Evolutionary conservation across 2,888 invertebrate species (phyloP).

Genomic region (Coleophora flavipennella): DNA sequence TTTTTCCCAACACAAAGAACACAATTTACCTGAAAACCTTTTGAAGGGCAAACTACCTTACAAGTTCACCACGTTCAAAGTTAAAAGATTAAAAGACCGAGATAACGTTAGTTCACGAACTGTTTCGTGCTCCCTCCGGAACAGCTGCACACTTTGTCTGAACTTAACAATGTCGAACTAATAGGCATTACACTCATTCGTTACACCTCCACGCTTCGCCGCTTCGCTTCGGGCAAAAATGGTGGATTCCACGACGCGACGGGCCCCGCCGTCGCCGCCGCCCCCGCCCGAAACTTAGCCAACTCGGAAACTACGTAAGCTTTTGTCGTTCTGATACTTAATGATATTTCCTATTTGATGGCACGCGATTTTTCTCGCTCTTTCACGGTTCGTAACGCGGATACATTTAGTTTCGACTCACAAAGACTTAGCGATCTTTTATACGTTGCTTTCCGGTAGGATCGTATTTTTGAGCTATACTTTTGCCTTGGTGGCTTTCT

Average conservation of each 20-base stretch:
- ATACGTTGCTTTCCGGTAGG: too few species aligned
- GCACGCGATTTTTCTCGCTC: neutral
- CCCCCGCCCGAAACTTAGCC: too few species aligned
- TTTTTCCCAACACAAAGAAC: too few species aligned
- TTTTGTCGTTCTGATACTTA: constrained; percentile 14
- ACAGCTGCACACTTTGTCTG: constrained; percentile 51
- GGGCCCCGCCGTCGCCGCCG: too few species aligned
- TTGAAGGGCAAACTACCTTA: neutral
- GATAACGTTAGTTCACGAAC: constrained; percentile 18
- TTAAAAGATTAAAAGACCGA: constrained; percentile 10
- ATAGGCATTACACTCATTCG: constrained; percentile 62
- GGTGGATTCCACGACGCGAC: constrained; percentile 33
- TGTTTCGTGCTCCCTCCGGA: constrained; percentile 39
- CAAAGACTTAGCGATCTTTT: too few species aligned
- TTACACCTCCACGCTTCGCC: constrained; percentile 57
- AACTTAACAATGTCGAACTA: constrained; percentile 63
- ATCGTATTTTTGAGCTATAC: too few species aligned
- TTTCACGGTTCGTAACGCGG: too few species aligned
- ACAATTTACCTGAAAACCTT: too few species aligned
- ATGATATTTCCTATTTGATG: neutral
- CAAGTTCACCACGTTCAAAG: neutral
- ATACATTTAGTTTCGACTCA: too few species aligned
- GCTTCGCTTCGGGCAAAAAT: constrained; percentile 49
- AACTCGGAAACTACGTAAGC: constrained; percentile 25
- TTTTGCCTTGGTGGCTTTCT: too few species aligned